Base-by-base conservation (phyloP, 2,888 invertebrate species). In the Megaustenia siamemsis region DNA sequence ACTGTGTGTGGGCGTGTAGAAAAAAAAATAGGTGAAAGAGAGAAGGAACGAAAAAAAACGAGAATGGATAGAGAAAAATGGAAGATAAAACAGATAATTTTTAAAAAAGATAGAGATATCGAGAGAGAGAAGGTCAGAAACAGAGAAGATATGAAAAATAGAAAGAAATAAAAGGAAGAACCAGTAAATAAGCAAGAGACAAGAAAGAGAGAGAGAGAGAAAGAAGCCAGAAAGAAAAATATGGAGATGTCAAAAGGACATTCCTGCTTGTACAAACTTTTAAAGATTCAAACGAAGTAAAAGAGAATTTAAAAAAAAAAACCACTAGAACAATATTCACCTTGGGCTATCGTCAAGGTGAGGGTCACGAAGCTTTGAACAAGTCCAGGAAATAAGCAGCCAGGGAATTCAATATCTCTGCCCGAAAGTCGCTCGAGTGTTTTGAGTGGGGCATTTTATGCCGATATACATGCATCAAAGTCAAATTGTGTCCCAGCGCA, bases 401-500 rank as follows among this genome's bases (percentile, higher is more conserved):
- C 28, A 21, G 49, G 49, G n/a, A 43, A 43, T 28, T 15, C n/a
- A 71, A 43, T 43, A n/a, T 45, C n/a, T 43, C 28, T 45, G 38
- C 18, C 68, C 5, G 68, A 38, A 12, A 68, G 3, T n/a, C 24
- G 12, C 12, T 15, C 43, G n/a, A 73, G 45, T 45, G 71, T 28
- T 73, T 43, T 49, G 24, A n/a, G 49, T 49, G 21, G 4, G 49
- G 10, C 32, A 24, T 49, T 49, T 28, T 49, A 8, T 49, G 49
- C 32, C 45, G 73, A 49, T 49, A 73, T 73, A 32, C 49, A 32
- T 49, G 49, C 73, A 73, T 73, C 73, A 73, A 73, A 73, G 49
- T 49, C 73, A 73, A 49, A 32, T 32, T 49, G 45, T 49, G 32
- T 49, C 32, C 73, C 4, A 32, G 21, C 45, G 40, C 49, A 73